Evolutionary conservation across 2,797 vertebrate genomes (phyloP).

Genomic region (Vultur gryphus): DNA sequence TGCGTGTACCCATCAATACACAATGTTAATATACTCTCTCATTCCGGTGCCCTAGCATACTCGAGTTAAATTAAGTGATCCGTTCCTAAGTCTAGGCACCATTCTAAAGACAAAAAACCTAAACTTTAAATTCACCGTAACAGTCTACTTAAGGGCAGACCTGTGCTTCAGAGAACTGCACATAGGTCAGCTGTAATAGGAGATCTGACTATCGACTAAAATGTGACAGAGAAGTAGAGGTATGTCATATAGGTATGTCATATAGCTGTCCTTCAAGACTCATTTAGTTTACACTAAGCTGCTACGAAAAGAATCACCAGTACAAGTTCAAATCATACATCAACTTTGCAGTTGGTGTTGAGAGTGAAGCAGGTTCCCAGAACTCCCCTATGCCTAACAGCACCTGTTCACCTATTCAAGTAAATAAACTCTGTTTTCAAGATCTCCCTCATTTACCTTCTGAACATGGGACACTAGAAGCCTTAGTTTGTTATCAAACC

Average conservation of each 20-base stretch:
- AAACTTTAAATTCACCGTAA: not conserved
- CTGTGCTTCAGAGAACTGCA: not conserved
- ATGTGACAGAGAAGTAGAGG: not conserved
- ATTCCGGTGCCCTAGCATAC: not conserved
- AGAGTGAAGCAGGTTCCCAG: not conserved
- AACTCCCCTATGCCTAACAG: not conserved
- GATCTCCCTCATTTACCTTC: not conserved
- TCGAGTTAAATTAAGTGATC: not conserved
- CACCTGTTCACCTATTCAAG: not conserved
- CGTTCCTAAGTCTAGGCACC: not conserved
- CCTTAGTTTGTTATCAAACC: not conserved
- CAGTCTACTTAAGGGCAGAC: not conserved
- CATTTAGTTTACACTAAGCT: not conserved
- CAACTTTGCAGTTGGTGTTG: not conserved
- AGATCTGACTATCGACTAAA: not conserved
- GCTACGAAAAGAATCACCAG: not conserved
- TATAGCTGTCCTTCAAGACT: not conserved
- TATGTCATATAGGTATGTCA: not conserved
- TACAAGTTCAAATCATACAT: not conserved
- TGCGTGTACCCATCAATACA: not conserved
- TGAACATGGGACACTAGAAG: not conserved
- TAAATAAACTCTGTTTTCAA: not conserved
- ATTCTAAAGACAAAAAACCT: not conserved
- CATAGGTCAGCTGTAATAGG: rapidly evolving
- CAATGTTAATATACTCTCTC: not conserved